Base-by-base conservation (phyloP, 2,113 vertebrate genomes). In the Thalassoma bifasciatum region DNA sequence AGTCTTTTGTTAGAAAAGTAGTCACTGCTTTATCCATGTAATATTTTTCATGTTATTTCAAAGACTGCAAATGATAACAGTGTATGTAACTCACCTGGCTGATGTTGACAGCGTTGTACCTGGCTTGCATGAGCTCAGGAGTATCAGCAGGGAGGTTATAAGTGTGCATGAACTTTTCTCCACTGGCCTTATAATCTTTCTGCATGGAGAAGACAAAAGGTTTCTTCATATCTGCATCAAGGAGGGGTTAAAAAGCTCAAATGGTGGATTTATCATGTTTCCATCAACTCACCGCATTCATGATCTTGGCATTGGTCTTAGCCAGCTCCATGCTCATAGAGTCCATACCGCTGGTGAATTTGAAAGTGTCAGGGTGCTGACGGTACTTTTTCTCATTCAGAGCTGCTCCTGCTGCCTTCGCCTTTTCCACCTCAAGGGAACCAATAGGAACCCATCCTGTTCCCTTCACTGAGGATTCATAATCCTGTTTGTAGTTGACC, bases 261-360 rank as follows among this genome's bases (percentile, higher is more conserved):
- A 47, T 62, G 57, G 10, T 52, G 3, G 21, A 22, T 58, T 23
- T 56, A 73, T 10, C 4, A 17, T 10, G 12, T 22, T 61, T 53
- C 5, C 11, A 49, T 3, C 23, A 61, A 86, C 93, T 95, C 79
- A 98, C 97, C 85, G 89, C 84, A 53, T 95, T 96, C 73, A 95
- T 81, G 75, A 96, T 96, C 89, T 94, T 90, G n/a, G 96, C 93
- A 72, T 98, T 98, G 85, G 95, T 54, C 72, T 96, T 97, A 34
- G 95, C 95, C 85, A 98, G 95, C 75, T 97, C 95, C 96, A 98
- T 96, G 72, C 91, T 95, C 3, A 96, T 96, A 34, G 94, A 94
- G 86, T 98, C 95, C 2, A 85, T 62, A 1, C 92, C 51, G 36
- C 95, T 96, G 76, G 96, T 96, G 81, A 97, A 98, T 76, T 97